Conservation (phyloP, 2,113 vertebrate species). For the Solenodon paradoxus region DNA sequence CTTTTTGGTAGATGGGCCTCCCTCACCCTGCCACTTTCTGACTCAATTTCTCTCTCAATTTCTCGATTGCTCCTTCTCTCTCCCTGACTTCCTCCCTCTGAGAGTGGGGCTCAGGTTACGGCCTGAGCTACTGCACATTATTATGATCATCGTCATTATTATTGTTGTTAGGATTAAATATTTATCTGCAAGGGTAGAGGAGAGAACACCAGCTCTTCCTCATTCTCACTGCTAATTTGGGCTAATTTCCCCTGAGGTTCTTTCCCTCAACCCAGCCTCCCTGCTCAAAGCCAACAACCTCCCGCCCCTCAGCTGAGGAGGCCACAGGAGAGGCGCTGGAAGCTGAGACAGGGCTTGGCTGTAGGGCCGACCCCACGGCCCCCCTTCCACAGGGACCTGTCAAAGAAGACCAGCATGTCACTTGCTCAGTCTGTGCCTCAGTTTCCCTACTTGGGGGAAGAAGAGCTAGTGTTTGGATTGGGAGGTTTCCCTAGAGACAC, state of each 20-base stretch:
- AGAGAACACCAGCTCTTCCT: conserved; percentile 65
- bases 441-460: conserved; percentile 7
- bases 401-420: neutral
- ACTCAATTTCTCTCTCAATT: neutral
- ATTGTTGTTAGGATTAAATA: conserved; percentile 74
- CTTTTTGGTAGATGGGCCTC: neutral
- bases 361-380: too few relatives aligned
- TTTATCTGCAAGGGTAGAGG: conserved; percentile 66
- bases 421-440: neutral
- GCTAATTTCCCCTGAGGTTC: conserved; percentile 68
- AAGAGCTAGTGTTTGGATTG: neutral
- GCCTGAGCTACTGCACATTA: neutral
- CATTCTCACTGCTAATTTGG: conserved; percentile 68
- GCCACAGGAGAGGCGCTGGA: neutral
- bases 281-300: neutral
- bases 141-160: conserved; percentile 34
- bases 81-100: neutral
- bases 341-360: conserved; percentile 20
- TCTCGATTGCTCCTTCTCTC: neutral
- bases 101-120: neutral
- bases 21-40: neutral
- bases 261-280: neutral
- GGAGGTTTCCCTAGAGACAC: neutral
- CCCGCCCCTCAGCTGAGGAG: neutral
- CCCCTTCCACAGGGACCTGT: too few relatives aligned